Percentiles rank a stretch among this genome's conserved stretches.
Conservation (phyloP, 1,140 invertebrate genomes). For the Achatina immaculata region DNA sequence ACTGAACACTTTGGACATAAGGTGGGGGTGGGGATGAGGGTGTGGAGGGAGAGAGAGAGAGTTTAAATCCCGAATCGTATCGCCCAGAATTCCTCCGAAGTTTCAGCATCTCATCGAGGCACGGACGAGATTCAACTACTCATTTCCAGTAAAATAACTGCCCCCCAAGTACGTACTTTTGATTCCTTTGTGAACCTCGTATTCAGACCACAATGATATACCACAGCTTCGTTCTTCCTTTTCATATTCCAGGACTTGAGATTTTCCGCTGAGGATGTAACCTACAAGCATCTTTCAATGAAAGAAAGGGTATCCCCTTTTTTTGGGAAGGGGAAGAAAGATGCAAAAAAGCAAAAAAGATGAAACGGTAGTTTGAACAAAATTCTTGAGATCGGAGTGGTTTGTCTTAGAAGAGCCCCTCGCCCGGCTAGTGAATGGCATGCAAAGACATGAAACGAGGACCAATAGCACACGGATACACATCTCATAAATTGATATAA, state of each 20-base stretch:
- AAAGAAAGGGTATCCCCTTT: neutral
- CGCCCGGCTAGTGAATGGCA: neutral
- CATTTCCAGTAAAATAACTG: neutral
- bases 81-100: neutral
- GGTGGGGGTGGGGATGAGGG: too few relatives aligned
- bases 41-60: too few relatives aligned
- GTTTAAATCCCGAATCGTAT: too few relatives aligned
- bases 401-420: neutral
- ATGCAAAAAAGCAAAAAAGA: slow-evolving; percentile 5
- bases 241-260: neutral
- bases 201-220: too few relatives aligned
- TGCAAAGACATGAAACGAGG: neutral
- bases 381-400: neutral
- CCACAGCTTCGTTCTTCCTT: too few relatives aligned
- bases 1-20: too few relatives aligned
- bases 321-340: neutral
- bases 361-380: neutral
- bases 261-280: neutral
- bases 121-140: neutral
- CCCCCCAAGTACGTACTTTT: too few relatives aligned
- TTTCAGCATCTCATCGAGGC: neutral
- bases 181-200: too few relatives aligned
- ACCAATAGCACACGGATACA: neutral
- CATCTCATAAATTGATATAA: slow-evolving; percentile 6
- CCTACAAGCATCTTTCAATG: neutral